These are phyloP conservation scores for Macrosteles quadrilineatus DNA, from an alignment of 1,140 invertebrate species.

Conservation along the genomic window DNA sequence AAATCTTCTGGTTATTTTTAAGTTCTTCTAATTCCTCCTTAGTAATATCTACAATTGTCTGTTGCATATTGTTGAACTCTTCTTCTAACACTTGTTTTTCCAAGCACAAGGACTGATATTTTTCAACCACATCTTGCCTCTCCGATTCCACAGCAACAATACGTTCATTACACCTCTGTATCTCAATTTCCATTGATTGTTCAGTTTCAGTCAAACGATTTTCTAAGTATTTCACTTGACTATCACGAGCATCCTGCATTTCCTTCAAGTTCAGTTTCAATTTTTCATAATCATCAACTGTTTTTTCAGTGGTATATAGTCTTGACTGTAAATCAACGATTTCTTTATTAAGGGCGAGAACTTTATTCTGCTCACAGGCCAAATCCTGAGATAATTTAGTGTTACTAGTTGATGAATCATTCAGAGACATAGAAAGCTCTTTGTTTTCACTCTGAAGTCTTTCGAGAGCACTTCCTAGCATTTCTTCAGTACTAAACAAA, in stretches of 20 bases:
- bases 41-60: conserved; percentile 9
- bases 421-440: conserved; percentile 57
- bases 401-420: conserved; percentile 50
- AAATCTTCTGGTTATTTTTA: neutral
- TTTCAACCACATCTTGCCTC: conserved; percentile 43
- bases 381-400: conserved; percentile 1
- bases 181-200: conserved; percentile 50
- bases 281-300: conserved; percentile 12
- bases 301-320: neutral
- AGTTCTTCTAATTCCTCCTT: conserved; percentile 14
- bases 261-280: conserved; percentile 17
- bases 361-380: neutral
- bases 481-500: conserved; percentile 54
- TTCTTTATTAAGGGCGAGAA: conserved; percentile 17
- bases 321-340: neutral
- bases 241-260: conserved; percentile 55
- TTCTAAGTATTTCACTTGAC: conserved; percentile 45
- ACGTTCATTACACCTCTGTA: conserved; percentile 57
- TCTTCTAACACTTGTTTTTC: conserved; percentile 14
- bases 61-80: conserved; percentile 6
- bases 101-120: neutral
- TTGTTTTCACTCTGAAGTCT: conserved; percentile 26
- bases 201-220: conserved; percentile 56
- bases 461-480: neutral
- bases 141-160: conserved; percentile 49